Evolutionary conservation across 2,113 vertebrate genomes (phyloP).

Genomic region (Percina caprodes): DNA sequence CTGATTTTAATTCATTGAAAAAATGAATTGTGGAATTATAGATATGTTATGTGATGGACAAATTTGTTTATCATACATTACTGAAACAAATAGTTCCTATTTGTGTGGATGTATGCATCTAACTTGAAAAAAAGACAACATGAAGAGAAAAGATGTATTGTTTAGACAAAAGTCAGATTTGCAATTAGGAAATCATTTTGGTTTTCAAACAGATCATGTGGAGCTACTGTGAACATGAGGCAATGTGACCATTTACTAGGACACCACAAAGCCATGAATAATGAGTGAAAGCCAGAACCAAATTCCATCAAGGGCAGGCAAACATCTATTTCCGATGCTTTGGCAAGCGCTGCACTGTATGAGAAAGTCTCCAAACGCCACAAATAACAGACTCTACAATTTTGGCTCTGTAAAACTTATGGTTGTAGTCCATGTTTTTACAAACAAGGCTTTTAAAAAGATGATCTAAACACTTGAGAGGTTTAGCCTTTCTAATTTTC

Average conservation of each 20-base stretch:
- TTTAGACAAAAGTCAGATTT: neutral
- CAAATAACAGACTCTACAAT: conserved; percentile 45
- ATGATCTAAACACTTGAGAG: neutral
- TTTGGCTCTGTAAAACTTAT: conserved; percentile 23
- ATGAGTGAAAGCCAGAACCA: neutral
- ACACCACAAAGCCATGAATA: conserved; percentile 23
- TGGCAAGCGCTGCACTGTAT: conserved; percentile 6
- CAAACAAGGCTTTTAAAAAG: conserved; percentile 2
- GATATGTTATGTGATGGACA: neutral
- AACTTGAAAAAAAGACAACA: neutral
- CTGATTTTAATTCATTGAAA: too few relatives aligned
- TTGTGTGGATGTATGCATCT: neutral
- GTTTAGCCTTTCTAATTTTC: neutral
- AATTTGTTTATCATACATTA: neutral
- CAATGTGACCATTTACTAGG: conserved; percentile 7
- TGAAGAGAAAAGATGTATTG: neutral
- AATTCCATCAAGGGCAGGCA: conserved; percentile 16
- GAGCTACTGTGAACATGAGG: neutral
- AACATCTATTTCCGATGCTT: conserved; percentile 18
- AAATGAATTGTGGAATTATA: neutral
- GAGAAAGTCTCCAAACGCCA: conserved; percentile 20
- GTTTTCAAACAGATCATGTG: neutral
- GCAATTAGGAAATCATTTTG: neutral
- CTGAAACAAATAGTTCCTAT: neutral
- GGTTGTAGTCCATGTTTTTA: conserved; percentile 18